phyloP scores from a whole-genome alignment of 2,113 vertebrate species.

The Mustelus asterias region DNA sequence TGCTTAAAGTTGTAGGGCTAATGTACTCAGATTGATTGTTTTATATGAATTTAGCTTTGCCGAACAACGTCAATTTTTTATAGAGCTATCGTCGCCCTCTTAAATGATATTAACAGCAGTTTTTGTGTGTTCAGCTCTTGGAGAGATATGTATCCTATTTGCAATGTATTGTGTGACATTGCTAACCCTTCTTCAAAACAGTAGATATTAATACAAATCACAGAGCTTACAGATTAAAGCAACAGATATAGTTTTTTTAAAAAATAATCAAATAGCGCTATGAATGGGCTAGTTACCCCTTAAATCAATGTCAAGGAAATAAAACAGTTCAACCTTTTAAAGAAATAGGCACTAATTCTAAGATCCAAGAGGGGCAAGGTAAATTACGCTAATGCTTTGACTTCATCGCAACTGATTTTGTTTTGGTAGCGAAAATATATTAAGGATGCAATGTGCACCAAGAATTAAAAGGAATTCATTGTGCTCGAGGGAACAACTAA shows the following conservation, averaged over 20 bases:
- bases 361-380: neutral
- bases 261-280: neutral
- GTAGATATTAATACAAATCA: neutral
- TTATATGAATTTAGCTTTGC: neutral
- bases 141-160: neutral
- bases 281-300: neutral
- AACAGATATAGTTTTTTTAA: neutral
- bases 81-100: neutral
- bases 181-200: neutral
- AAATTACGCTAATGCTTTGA: neutral
- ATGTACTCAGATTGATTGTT: neutral
- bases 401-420: neutral
- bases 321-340: neutral
- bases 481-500: neutral
- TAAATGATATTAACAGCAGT: neutral
- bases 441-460: neutral
- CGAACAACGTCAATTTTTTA: neutral
- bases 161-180: neutral
- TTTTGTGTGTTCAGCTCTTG: neutral
- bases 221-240: neutral
- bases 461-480: neutral
- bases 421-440: neutral
- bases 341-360: neutral
- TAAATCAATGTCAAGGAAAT: neutral
- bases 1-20: neutral